Percentiles rank a stretch among this genome's conserved stretches.
phyloP scores from a whole-genome alignment of 1,140 invertebrate genomes.

The Neuroterus valhalla region DNA sequence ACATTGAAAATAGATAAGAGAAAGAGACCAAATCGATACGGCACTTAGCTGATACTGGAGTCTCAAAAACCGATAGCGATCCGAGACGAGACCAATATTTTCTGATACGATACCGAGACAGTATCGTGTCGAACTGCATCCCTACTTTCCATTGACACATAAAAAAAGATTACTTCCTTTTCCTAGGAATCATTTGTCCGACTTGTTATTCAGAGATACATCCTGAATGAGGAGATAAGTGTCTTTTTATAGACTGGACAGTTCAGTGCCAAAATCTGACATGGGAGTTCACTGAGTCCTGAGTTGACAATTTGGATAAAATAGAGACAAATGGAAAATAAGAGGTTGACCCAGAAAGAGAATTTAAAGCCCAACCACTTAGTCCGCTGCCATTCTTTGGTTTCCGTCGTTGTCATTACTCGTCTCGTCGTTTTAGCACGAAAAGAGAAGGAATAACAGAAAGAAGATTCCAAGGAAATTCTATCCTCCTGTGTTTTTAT shows the following conservation, averaged over 20 bases:
- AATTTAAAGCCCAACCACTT: conserved; percentile 45
- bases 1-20: too few species aligned
- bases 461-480: conserved; percentile 32
- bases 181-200: conserved; percentile 7
- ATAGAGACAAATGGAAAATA: conserved; percentile 45
- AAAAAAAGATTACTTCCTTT: too few species aligned
- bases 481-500: conserved; percentile 10
- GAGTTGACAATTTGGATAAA: conserved; percentile 42
- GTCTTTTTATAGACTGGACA: not conserved
- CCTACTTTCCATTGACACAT: too few species aligned
- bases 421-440: conserved; percentile 27
- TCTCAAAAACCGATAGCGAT: too few species aligned
- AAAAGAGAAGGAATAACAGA: conserved; percentile 39
- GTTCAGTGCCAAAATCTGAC: conserved; percentile 37
- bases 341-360: conserved; percentile 48
- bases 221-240: not conserved
- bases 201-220: conserved; percentile 33
- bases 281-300: conserved; percentile 47
- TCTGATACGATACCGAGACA: too few species aligned
- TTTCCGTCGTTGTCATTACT: conserved; percentile 37
- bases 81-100: too few species aligned
- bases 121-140: too few species aligned
- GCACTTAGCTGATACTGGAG: too few species aligned
- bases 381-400: conserved; percentile 41
- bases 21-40: too few species aligned